phyloP scores from a whole-genome alignment of 2,113 vertebrate genomes.

The Trematomus loennbergii region DNA sequence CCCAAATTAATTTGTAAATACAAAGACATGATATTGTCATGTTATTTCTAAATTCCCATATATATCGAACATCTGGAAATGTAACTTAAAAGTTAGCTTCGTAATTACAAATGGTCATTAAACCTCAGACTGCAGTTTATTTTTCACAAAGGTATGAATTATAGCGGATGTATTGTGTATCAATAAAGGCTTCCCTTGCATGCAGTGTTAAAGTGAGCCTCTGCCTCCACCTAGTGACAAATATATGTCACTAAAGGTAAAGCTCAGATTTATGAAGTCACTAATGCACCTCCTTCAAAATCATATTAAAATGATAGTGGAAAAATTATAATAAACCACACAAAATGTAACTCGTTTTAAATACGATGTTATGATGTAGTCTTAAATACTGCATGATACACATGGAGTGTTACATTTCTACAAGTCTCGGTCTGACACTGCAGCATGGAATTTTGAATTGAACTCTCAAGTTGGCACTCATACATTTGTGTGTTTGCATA shows the following conservation, averaged over 20 bases:
- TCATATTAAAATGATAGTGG: neutral
- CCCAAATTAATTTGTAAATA: neutral
- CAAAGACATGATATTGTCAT: too few species aligned
- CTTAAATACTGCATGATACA: neutral
- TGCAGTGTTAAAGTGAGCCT: constrained; percentile 30
- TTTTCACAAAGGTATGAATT: neutral
- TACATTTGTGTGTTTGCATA: neutral
- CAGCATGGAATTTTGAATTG: too few species aligned
- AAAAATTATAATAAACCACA: neutral
- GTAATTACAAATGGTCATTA: neutral
- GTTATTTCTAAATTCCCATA: neutral
- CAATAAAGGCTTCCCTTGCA: neutral
- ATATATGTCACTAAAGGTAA: neutral
- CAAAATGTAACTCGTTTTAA: neutral
- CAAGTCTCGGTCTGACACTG: too few species aligned
- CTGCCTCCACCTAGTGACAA: constrained; percentile 81
- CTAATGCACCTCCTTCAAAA: neutral
- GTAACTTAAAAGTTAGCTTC: neutral
- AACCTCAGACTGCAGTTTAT: constrained; percentile 1
- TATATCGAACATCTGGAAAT: neutral
- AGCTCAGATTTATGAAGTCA: neutral
- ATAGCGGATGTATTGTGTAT: constrained; percentile 3
- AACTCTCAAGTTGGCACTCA: too few species aligned
- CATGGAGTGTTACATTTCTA: too few species aligned
- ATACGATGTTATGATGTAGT: neutral